These are phyloP conservation scores for Polyommatus iphigenia DNA, from an alignment of 2,888 invertebrate species.

Conservation along the genomic window DNA sequence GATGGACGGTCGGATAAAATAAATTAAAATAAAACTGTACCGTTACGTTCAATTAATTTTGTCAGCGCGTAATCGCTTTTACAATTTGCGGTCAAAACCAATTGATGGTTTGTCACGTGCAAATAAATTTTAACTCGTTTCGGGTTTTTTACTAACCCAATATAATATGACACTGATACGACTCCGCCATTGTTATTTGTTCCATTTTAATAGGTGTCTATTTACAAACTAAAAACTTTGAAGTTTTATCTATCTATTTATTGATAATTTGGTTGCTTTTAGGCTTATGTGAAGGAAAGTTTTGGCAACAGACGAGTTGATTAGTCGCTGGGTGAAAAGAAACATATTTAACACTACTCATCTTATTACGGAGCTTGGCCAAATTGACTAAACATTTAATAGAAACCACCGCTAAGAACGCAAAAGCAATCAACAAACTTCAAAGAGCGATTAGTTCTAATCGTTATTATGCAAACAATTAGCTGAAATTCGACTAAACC, in stretches of 20 bases:
- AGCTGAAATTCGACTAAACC: constrained; percentile 65
- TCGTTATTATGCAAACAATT: constrained; percentile 56
- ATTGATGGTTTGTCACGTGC: constrained; percentile 35
- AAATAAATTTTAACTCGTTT: constrained; percentile 30
- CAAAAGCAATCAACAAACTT: constrained; percentile 23
- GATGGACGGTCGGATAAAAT: constrained; percentile 28
- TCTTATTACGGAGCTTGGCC: neutral
- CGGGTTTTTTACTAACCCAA: constrained; percentile 28
- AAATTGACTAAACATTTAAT: neutral
- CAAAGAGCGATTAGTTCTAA: neutral
- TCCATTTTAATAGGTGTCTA: neutral
- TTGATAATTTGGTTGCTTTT: neutral
- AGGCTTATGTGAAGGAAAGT: neutral
- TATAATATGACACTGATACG: constrained; percentile 25
- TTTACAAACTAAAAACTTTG: neutral
- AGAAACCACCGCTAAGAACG: neutral
- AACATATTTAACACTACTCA: neutral
- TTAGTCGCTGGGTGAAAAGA: neutral
- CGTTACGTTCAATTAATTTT: constrained; percentile 39
- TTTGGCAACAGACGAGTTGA: neutral
- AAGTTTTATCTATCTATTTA: neutral
- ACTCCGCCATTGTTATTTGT: neutral
- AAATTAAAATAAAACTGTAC: constrained; percentile 36
- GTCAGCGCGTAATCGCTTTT: constrained; percentile 40
- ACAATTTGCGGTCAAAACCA: constrained; percentile 40